phyloP scores from a whole-genome alignment of 1,140 invertebrate genomes.

The Cephus cinctus region DNA sequence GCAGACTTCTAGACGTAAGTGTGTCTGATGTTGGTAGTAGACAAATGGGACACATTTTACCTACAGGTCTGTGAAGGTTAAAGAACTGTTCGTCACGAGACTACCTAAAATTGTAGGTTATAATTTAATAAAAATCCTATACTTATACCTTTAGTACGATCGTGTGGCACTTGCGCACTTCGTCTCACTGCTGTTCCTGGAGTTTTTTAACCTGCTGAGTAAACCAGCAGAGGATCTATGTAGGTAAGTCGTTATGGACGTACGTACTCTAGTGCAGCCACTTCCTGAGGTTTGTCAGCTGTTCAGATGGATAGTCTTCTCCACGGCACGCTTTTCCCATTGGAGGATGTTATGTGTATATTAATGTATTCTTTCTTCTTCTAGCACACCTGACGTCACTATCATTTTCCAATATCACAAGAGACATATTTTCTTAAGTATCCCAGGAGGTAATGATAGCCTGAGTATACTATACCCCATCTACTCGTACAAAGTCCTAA shows the following conservation, averaged over 20 bases:
- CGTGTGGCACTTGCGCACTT: slow-evolving; percentile 23
- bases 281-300: slow-evolving; percentile 23
- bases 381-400: not conserved
- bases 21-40: too few relatives aligned
- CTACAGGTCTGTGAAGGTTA: too few relatives aligned
- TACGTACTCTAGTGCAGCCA: slow-evolving; percentile 43
- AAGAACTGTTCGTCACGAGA: too few relatives aligned
- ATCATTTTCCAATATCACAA: slow-evolving; percentile 7
- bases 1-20: too few relatives aligned
- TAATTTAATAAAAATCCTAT: not conserved
- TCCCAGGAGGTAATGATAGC: not conserved
- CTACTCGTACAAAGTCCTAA: too few relatives aligned
- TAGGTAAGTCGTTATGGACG: slow-evolving; percentile 45
- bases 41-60: too few relatives aligned
- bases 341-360: not conserved
- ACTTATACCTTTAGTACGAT: slow-evolving; percentile 29
- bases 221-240: too few relatives aligned
- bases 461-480: slow-evolving; percentile 9
- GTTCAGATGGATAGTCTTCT: slow-evolving; percentile 27
- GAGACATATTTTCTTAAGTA: too few relatives aligned
- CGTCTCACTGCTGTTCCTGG: slow-evolving; percentile 29
- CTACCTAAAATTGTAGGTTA: too few relatives aligned
- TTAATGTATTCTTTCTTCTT: slow-evolving; percentile 12
- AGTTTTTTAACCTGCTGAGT: too few relatives aligned
- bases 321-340: slow-evolving; percentile 11